Conservation (phyloP, 2,113 vertebrate genomes). For the Ciconia maguari region DNA sequence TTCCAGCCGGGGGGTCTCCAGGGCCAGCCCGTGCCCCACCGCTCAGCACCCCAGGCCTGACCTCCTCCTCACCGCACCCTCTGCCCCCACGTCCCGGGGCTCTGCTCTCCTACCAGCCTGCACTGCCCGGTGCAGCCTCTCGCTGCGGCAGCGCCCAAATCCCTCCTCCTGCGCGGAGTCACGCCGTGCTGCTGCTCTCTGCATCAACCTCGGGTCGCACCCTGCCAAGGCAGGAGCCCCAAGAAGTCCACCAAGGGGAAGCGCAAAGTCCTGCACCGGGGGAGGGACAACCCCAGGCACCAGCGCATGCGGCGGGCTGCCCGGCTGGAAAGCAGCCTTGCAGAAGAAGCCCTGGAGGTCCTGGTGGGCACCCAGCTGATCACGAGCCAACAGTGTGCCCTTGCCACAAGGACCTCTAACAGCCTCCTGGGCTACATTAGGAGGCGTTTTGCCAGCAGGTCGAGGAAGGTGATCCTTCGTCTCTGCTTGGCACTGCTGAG, state of each 20-base stretch:
- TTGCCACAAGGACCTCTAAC: too few relatives aligned
- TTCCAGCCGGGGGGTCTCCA: background rate
- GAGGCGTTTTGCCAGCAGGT: background rate
- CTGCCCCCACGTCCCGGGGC: background rate
- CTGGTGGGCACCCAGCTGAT: background rate
- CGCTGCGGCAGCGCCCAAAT: background rate
- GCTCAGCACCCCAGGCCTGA: too few relatives aligned
- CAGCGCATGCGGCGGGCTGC: background rate
- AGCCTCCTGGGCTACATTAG: background rate
- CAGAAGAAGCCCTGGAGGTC: background rate
- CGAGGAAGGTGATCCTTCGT: too few relatives aligned
- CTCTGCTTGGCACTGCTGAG: background rate
- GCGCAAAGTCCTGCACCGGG: too few relatives aligned
- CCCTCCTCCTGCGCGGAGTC: background rate
- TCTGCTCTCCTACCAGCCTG: background rate
- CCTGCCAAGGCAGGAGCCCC: too few relatives aligned
- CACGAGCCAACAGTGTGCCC: background rate
- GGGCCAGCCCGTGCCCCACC: too few relatives aligned
- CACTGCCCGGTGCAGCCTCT: background rate
- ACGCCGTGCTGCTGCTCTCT: too few relatives aligned
- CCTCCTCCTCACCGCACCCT: too few relatives aligned
- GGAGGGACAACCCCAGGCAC: too few relatives aligned
- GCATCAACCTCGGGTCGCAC: too few relatives aligned
- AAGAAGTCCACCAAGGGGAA: too few relatives aligned
- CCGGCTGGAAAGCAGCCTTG: background rate